phyloP scores from a whole-genome alignment of 2,888 invertebrate species.

The Fissipunctia ypsillon region DNA sequence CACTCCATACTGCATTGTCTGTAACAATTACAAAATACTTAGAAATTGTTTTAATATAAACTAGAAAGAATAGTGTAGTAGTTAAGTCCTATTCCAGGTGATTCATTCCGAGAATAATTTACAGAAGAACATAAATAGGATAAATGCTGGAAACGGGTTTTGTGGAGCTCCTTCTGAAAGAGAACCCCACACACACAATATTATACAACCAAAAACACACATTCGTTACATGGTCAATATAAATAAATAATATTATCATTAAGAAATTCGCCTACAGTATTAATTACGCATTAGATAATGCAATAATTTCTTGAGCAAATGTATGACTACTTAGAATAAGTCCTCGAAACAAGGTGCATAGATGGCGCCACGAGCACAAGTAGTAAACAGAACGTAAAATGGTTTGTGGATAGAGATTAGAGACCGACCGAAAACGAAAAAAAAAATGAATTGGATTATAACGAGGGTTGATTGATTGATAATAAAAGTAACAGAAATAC shows the following conservation, averaged over 20 bases:
- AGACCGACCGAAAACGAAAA: background rate
- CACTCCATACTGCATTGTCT: slow-evolving; percentile 45
- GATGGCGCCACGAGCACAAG: background rate
- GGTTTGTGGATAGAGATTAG: background rate
- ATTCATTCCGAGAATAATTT: background rate
- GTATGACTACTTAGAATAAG: background rate
- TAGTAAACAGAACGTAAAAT: background rate
- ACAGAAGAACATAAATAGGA: background rate
- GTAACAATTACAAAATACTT: slow-evolving; percentile 28
- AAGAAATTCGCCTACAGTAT: background rate
- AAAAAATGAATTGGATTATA: background rate
- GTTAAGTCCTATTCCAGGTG: no score
- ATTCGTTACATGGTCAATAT: background rate
- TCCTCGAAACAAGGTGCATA: background rate
- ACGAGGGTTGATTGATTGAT: background rate
- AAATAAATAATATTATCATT: background rate
- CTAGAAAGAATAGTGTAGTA: background rate
- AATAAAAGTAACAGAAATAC: background rate
- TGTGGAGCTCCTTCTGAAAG: background rate
- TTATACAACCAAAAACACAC: background rate
- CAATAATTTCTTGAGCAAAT: background rate
- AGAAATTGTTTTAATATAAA: background rate
- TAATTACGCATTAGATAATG: background rate
- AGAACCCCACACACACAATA: background rate
- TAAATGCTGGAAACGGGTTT: background rate